phyloP scores from a whole-genome alignment of 2,113 vertebrate genomes.

The Larimichthys crocea region DNA sequence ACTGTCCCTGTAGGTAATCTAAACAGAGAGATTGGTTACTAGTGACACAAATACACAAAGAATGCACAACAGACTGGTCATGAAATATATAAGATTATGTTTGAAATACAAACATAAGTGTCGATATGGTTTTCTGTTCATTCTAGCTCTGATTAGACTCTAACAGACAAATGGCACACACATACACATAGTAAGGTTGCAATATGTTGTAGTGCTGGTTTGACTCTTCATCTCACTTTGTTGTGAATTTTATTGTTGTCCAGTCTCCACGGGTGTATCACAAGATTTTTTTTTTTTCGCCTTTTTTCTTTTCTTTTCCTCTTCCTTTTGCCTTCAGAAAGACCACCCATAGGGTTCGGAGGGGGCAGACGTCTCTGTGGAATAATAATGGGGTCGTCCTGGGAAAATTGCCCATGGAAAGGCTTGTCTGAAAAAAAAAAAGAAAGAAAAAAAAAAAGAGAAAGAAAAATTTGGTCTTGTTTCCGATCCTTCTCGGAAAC shows the following conservation, averaged over 20 bases:
- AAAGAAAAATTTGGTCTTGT: constrained; percentile 82
- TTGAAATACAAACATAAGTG: not conserved
- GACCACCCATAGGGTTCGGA: constrained; percentile 85
- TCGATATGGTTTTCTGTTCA: not conserved
- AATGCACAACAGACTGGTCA: not conserved
- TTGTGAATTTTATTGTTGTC: constrained; percentile 75
- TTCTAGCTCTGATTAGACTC: not conserved
- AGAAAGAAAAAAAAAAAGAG: constrained; percentile 37
- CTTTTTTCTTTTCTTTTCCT: constrained; percentile 71
- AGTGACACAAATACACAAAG: not conserved
- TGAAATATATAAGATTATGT: not conserved
- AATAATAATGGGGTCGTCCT: constrained; percentile 86
- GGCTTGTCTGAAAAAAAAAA: constrained; percentile 76
- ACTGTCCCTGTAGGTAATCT: constrained; percentile 34
- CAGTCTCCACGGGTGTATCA: constrained; percentile 71
- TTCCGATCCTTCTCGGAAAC: constrained; percentile 81
- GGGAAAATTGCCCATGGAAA: constrained; percentile 84
- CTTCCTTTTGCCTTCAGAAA: constrained; percentile 76
- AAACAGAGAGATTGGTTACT: constrained; percentile 23
- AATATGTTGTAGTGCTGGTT: constrained; percentile 13
- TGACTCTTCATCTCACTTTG: constrained; percentile 43
- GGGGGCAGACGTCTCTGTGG: constrained; percentile 82
- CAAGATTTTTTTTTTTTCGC: constrained; percentile 56
- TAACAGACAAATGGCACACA: not conserved
- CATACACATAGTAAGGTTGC: not conserved